Conservation (phyloP, 2,113 vertebrate genomes). For the Syngnathoides biaculeatus region DNA sequence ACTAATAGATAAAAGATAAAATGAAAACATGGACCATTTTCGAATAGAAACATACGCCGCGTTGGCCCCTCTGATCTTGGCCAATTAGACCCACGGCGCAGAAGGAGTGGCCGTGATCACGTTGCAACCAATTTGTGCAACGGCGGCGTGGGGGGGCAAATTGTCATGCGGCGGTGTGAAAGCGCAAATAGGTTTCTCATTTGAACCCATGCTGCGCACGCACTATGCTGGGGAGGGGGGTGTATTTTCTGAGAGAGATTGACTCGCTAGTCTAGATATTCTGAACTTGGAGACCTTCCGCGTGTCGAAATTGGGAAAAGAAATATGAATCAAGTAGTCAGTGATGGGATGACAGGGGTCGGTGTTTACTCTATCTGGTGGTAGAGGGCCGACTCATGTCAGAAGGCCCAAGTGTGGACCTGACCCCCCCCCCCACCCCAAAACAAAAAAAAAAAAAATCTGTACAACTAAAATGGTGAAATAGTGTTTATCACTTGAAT, state of each 20-base stretch:
- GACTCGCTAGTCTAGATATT: background rate
- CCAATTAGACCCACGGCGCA: slow-evolving; percentile 60
- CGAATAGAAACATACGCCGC: slow-evolving; percentile 41
- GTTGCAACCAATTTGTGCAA: slow-evolving; percentile 52
- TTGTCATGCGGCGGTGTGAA: slow-evolving; percentile 59
- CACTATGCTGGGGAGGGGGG: slow-evolving; percentile 12
- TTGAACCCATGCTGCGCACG: slow-evolving; percentile 36
- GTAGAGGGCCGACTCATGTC: too few species aligned
- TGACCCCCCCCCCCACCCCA: too few species aligned
- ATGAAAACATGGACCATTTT: slow-evolving; percentile 28
- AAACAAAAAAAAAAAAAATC: too few species aligned
- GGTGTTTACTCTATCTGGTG: too few species aligned
- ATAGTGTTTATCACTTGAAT: too few species aligned
- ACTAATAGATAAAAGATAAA: background rate
- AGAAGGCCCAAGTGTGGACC: too few species aligned
- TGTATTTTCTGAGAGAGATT: slow-evolving; percentile 11
- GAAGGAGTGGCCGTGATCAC: slow-evolving; percentile 58
- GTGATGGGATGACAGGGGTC: too few species aligned
- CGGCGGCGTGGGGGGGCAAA: slow-evolving; percentile 40
- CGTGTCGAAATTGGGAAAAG: background rate
- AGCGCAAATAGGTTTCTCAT: slow-evolving; percentile 54
- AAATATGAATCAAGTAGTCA: background rate
- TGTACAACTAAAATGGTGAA: too few species aligned
- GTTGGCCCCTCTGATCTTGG: slow-evolving; percentile 55
- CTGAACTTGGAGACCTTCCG: background rate